phyloP scores from a whole-genome alignment of 1,140 invertebrate genomes.

The Pteromalus puparum region DNA sequence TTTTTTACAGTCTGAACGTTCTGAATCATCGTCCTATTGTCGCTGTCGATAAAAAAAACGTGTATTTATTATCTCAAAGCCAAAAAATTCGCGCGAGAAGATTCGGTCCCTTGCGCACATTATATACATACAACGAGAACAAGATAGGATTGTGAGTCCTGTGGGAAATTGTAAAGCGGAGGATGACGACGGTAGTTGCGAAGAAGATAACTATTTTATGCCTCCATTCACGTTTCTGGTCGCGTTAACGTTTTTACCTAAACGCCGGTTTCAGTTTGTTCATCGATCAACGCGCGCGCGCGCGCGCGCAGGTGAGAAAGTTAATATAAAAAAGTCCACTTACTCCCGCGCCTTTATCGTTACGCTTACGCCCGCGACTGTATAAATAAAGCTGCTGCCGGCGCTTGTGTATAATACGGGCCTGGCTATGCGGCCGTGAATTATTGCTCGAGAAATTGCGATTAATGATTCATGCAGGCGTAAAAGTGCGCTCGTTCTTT shows the following conservation, averaged over 20 bases:
- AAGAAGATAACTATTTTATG: conserved; percentile 64
- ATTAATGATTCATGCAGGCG: conserved; percentile 22
- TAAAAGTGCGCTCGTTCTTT: neutral
- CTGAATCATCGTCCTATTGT: no score
- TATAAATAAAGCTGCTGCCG: conserved; percentile 21
- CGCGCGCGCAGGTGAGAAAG: conserved; percentile 24
- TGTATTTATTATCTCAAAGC: neutral
- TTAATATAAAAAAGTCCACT: conserved; percentile 28
- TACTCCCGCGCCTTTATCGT: conserved; percentile 22
- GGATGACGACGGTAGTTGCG: conserved; percentile 56
- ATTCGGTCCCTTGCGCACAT: neutral
- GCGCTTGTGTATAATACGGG: neutral
- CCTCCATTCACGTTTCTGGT: conserved; percentile 52
- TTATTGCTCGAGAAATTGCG: conserved; percentile 32
- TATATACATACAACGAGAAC: conserved; percentile 36
- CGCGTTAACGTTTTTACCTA: conserved; percentile 58
- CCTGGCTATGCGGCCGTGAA: conserved; percentile 1
- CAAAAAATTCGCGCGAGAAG: no score
- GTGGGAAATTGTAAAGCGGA: conserved; percentile 60
- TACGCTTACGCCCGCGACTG: neutral
- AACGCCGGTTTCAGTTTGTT: conserved; percentile 49
- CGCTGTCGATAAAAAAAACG: neutral
- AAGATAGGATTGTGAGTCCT: conserved; percentile 54
- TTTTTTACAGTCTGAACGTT: no score
- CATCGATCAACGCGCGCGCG: conserved; percentile 23